Evolutionary conservation across 2,113 vertebrate genomes (phyloP), one percentile per base, ranked within the genome.

Genomic region (Gasterosteus aculeatus): DNA sequence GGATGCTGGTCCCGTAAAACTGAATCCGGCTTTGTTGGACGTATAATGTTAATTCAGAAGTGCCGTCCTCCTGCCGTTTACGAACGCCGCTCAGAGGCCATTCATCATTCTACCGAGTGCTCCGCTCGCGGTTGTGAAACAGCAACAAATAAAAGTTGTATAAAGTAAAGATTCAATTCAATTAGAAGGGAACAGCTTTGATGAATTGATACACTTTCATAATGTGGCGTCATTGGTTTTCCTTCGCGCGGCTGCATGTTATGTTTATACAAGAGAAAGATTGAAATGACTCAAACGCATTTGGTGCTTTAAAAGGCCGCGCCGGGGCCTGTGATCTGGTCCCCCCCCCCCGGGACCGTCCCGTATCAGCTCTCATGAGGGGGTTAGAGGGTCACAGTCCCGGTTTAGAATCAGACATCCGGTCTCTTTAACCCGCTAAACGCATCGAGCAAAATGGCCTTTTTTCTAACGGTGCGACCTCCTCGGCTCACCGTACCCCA

Each of bases 321-420:
- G 4, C 58, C 44, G 11, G 31, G 35, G 18, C 22, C 60, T 78
- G 63, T 81, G 65, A 67, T 68, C 70, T 3, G 42, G 46, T 47
- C 33, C n/a, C n/a, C 83, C 69, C n/a, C 75, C 15, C 10, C 18
- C 11, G 85, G 75, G 80, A 81, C 59, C 35, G 51, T 2, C 46
- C 60, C 56, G 3, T 83, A 82, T 91, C 82, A 73, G 85, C 83
- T 85, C 63, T 11, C 69, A 67, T 35, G 39, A 29, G 19, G n/a
- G 0, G 47, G 57, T 74, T 15, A 31, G 70, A 75, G 26, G 33
- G 47, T 68, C 70, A 29, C 75, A 54, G 78, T 61, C 75, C 62
- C 31, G 81, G 74, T 86, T 84, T 82, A 83, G 60, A 77, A 35
- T 67, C 75, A 56, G 75, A 87, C 83, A 79, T 85, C 83, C 85